Conservation (phyloP, 37 sponge, comb jelly and placozoan genomes). For the Petrosia ficiformis region DNA sequence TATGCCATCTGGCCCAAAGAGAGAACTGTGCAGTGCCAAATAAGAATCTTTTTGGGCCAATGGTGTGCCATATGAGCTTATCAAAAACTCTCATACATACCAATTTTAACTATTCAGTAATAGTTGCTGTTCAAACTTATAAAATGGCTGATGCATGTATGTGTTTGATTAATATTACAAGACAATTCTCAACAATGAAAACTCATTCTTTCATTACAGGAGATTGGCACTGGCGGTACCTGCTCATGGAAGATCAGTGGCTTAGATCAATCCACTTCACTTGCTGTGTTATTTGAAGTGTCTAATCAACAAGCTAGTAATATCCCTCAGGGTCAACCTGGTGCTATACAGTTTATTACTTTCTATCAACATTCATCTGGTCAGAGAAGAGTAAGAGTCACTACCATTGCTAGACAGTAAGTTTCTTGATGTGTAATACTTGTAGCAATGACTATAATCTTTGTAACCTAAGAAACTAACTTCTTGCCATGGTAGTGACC, state of each 20-base stretch:
- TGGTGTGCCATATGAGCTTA: too few relatives aligned
- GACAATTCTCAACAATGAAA: too few relatives aligned
- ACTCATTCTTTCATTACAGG: slow-evolving; percentile 50
- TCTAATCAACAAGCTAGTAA: slow-evolving; percentile 75
- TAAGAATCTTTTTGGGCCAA: too few relatives aligned
- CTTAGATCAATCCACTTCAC: slow-evolving; percentile 76
- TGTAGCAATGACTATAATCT: too few relatives aligned
- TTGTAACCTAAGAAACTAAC: too few relatives aligned
- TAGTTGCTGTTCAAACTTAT: background rate
- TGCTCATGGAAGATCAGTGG: slow-evolving; percentile 91
- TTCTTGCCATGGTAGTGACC: background rate
- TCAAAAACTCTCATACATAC: too few relatives aligned
- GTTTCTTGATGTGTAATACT: too few relatives aligned
- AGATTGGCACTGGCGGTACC: slow-evolving; percentile 94
- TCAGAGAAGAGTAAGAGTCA: slow-evolving; percentile 93
- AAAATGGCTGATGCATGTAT: background rate
- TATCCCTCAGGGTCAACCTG: slow-evolving; percentile 86
- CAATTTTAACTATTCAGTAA: background rate
- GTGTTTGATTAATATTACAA: background rate
- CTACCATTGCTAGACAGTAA: slow-evolving; percentile 96
- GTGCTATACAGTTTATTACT: slow-evolving; percentile 93
- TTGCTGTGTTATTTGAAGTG: slow-evolving; percentile 89
- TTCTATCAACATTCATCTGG: slow-evolving; percentile 94
- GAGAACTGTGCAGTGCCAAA: too few relatives aligned
- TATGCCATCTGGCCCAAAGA: too few relatives aligned